Conservation (phyloP, 2,113 vertebrate species). For the Coturnix japonica region DNA sequence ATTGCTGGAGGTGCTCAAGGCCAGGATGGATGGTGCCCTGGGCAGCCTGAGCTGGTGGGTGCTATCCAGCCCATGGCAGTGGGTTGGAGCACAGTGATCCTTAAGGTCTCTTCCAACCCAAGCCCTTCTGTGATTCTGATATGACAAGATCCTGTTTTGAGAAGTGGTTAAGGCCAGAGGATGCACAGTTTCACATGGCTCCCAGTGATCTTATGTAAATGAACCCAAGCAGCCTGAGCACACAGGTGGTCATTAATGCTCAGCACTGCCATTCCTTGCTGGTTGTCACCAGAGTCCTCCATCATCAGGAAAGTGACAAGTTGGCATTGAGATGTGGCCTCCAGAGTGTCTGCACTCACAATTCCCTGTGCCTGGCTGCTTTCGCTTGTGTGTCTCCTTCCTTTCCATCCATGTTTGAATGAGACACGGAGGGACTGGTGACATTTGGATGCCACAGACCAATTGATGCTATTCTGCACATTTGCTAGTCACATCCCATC, state of each 20-base stretch:
- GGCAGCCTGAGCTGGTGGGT: no score
- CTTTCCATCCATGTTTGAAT: background rate
- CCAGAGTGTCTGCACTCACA: background rate
- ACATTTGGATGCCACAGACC: background rate
- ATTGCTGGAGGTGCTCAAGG: no score
- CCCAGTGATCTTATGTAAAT: background rate
- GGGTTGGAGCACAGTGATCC: no score
- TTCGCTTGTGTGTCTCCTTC: background rate
- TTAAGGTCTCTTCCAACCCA: no score
- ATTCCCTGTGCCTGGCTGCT: background rate
- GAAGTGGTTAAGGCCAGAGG: background rate
- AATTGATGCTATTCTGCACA: background rate
- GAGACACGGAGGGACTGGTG: background rate
- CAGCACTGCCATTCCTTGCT: background rate
- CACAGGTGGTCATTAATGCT: background rate
- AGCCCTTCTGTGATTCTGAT: no score
- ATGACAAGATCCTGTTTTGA: background rate
- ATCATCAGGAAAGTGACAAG: background rate
- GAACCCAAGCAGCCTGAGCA: background rate
- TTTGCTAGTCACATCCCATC: background rate
- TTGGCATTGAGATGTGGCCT: background rate
- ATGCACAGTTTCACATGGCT: rapidly evolving
- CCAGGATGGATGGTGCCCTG: no score
- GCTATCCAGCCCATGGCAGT: no score
- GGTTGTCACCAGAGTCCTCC: background rate